Evolutionary conservation across 2,113 vertebrate species (phyloP).

Genomic region (Nesogale talazaci): DNA sequence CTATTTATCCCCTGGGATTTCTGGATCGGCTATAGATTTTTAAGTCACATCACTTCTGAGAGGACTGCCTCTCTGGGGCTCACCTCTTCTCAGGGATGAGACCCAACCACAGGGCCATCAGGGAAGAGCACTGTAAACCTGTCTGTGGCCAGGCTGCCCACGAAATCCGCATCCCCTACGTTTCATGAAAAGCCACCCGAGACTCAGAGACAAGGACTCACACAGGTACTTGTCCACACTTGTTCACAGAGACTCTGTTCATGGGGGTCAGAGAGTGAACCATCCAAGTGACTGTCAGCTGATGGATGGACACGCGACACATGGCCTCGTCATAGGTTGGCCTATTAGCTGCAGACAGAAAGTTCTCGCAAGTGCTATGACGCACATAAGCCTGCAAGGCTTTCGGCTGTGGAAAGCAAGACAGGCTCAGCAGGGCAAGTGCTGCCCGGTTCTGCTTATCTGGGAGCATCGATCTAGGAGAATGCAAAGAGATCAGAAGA

Average conservation of each 20-base stretch:
- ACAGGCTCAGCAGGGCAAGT: neutral
- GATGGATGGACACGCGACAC: neutral
- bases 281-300: neutral
- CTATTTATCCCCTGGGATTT: conserved; percentile 25
- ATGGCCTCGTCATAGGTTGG: neutral
- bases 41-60: conserved; percentile 21
- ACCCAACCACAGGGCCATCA: neutral
- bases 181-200: neutral
- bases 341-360: neutral
- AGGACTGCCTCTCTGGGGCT: neutral
- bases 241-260: neutral
- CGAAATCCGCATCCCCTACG: conserved; percentile 23
- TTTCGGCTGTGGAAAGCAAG: neutral
- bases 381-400: neutral
- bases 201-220: neutral
- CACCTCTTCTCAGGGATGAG: neutral
- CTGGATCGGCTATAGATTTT: conserved; percentile 1
- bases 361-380: neutral
- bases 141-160: neutral
- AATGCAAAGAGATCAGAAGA: neutral
- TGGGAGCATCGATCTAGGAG: neutral
- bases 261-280: neutral
- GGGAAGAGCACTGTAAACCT: neutral
- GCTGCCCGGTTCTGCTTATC: neutral
- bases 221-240: neutral